Evolutionary conservation across 2,888 invertebrate species (phyloP).

Genomic region (Euzophera pinguis): DNA sequence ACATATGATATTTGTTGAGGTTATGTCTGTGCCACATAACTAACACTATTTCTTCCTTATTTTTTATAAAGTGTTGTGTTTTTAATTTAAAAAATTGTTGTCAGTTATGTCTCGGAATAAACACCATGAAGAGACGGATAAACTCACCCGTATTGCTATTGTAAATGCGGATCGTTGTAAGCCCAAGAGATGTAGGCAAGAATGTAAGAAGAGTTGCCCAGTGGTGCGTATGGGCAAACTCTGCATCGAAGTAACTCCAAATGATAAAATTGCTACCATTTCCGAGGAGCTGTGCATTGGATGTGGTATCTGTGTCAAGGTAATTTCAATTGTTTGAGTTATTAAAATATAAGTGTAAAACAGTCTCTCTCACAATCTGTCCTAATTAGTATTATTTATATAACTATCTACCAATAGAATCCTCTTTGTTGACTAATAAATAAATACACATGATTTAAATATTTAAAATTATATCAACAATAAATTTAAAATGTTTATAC

Average conservation of each 20-base stretch:
- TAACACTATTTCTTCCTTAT: constrained; percentile 33
- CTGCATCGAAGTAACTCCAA: constrained; percentile 98
- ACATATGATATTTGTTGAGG: constrained; percentile 52
- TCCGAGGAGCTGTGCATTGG: constrained; percentile 99
- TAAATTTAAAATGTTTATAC: too few relatives aligned
- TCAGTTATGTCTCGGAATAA: constrained; percentile 80
- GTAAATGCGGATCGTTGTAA: constrained; percentile 99
- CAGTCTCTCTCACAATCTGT: too few relatives aligned
- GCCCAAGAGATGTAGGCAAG: constrained; percentile 98
- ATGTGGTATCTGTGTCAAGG: constrained; percentile 99
- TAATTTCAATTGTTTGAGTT: constrained; percentile 46
- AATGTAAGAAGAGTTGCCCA: constrained; percentile 99
- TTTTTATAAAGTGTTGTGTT: constrained; percentile 20
- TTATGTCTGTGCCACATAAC: constrained; percentile 69
- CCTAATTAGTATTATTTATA: too few relatives aligned
- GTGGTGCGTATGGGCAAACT: constrained; percentile 99
- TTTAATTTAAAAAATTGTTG: constrained; percentile 26
- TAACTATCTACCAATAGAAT: too few relatives aligned
- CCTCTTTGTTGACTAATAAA: too few relatives aligned
- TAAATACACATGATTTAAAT: too few relatives aligned
- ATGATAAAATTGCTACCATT: constrained; percentile 97
- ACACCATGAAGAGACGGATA: constrained; percentile 91
- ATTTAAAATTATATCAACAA: too few relatives aligned
- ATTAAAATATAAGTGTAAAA: not conserved
- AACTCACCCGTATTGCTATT: constrained; percentile 98